Percentiles rank a stretch among this genome's conserved stretches.
Conservation (phyloP, 2,888 invertebrate species). For the Xestoiulus laeticollis region DNA sequence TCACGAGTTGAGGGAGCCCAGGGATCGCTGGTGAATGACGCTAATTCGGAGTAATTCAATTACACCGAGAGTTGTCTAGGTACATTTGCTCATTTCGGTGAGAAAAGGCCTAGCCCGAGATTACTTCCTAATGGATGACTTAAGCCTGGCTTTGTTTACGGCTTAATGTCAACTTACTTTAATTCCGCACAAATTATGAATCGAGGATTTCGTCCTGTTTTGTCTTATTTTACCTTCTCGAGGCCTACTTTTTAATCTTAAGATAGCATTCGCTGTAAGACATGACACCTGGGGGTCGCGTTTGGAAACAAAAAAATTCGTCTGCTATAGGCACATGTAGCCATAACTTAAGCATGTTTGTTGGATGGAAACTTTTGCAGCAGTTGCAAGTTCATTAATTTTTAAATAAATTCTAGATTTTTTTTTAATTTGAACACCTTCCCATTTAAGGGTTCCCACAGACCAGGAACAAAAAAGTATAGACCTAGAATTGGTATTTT, state of each 20-base stretch:
- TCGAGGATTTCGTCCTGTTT: not conserved
- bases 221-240: not conserved
- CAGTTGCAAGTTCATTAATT: too few relatives aligned
- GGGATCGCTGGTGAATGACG: not conserved
- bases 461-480: too few relatives aligned
- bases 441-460: too few relatives aligned
- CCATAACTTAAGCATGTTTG: too few relatives aligned
- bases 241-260: too few relatives aligned
- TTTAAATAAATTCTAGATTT: too few relatives aligned
- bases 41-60: slow-evolving; percentile 1
- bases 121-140: slow-evolving; percentile 15
- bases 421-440: too few relatives aligned
- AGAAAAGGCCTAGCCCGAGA: not conserved
- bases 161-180: not conserved
- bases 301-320: not conserved
- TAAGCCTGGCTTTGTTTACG: not conserved
- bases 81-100: slow-evolving; percentile 13
- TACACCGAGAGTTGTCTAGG: not conserved
- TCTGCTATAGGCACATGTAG: too few relatives aligned
- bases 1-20: not conserved
- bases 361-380: too few relatives aligned
- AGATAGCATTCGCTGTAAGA: not conserved
- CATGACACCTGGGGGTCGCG: not conserved
- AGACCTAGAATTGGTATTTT: too few relatives aligned
- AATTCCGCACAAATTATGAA: not conserved